Evolutionary conservation across 2,888 invertebrate species (phyloP).

Genomic region (Escarpia spicata): DNA sequence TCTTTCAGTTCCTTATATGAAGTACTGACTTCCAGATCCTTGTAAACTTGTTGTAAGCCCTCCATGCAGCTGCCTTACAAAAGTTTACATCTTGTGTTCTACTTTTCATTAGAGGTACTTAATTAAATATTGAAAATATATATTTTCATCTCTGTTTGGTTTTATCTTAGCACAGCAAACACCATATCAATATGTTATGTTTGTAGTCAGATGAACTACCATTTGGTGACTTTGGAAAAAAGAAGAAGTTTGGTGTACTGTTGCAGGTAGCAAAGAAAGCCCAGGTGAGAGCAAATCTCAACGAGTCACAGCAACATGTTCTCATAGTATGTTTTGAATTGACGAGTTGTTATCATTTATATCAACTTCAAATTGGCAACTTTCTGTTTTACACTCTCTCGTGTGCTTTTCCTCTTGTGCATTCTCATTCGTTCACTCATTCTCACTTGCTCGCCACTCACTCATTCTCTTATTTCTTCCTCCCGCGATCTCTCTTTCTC

Average conservation of each 20-base stretch:
- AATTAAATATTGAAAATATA: neutral
- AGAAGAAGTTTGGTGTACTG: neutral
- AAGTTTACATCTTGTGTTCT: neutral
- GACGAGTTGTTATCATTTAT: no score
- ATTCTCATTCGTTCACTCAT: no score
- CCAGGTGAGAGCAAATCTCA: neutral
- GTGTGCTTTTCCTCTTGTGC: no score
- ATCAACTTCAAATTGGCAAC: no score
- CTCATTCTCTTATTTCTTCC: no score
- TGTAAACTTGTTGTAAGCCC: no score
- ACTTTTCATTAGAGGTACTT: neutral
- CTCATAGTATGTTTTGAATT: no score
- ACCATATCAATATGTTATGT: neutral
- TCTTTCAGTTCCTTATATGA: no score
- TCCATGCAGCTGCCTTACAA: neutral
- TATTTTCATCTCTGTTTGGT: neutral
- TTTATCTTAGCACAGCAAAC: neutral
- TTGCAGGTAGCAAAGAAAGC: neutral
- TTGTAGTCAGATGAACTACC: neutral
- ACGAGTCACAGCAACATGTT: no score
- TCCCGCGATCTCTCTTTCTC: no score
- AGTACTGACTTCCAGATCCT: no score
- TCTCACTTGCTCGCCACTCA: neutral
- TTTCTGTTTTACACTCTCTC: no score
- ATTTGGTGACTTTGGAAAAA: neutral